Percentiles rank a stretch among this genome's conserved stretches.
These are phyloP conservation scores for Nannoperca australis DNA, from an alignment of 2,797 vertebrate species.

Conservation along the genomic window DNA sequence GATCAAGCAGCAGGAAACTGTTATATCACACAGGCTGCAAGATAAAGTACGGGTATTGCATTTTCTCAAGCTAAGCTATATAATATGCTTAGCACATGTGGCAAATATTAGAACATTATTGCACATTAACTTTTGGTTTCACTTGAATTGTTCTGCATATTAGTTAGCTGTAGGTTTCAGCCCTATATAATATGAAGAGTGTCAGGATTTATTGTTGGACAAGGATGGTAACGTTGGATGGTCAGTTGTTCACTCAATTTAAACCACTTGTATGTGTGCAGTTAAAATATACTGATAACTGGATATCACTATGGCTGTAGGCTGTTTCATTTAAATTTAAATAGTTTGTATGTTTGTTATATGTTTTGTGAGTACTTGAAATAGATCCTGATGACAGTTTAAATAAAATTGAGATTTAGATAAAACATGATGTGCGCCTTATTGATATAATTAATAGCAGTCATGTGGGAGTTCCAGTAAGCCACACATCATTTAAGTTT, in stretches of 20 bases:
- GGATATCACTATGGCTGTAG: neutral
- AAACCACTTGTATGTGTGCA: neutral
- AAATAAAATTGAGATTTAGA: neutral
- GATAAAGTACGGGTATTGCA: neutral
- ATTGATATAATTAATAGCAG: constrained; percentile 2
- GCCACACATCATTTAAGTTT: neutral
- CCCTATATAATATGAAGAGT: neutral
- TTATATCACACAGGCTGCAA: neutral
- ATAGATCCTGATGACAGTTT: neutral
- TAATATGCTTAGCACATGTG: neutral
- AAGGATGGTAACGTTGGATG: neutral
- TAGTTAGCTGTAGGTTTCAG: neutral
- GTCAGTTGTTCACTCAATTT: constrained; percentile 9
- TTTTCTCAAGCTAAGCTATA: neutral
- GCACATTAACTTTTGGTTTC: neutral
- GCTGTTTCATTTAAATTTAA: neutral
- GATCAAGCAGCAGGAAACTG: neutral
- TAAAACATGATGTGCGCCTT: neutral
- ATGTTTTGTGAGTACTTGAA: neutral
- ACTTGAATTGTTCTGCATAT: neutral
- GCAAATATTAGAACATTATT: neutral
- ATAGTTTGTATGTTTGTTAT: neutral
- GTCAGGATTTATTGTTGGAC: too few relatives aligned
- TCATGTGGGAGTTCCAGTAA: constrained; percentile 1
- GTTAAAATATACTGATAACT: neutral